Conservation (phyloP, 1,140 invertebrate species). For the Muscidifurax raptorellus region DNA sequence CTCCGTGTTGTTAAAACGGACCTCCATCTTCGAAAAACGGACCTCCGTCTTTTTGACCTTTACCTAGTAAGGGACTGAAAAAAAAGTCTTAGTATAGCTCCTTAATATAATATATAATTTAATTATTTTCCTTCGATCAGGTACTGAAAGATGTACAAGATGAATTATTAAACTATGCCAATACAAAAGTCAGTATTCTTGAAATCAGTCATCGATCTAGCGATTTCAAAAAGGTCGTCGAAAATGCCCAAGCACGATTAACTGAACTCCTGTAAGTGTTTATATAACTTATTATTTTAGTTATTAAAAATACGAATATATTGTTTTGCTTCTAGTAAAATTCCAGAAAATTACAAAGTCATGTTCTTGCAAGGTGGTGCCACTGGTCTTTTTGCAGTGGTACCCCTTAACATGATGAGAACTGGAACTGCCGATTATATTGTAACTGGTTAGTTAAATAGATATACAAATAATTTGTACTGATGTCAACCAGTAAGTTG, state of each 20-base stretch:
- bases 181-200: slow-evolving; percentile 91
- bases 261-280: slow-evolving; percentile 87
- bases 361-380: slow-evolving; percentile 97
- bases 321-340: slow-evolving; percentile 78
- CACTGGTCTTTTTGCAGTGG: slow-evolving; percentile 93
- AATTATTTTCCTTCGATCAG: slow-evolving; percentile 75
- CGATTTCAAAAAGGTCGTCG: slow-evolving; percentile 90
- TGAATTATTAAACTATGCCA: slow-evolving; percentile 88
- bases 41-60: too few relatives aligned
- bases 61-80: too few relatives aligned
- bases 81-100: too few relatives aligned
- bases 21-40: too few relatives aligned
- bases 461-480: neutral
- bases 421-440: slow-evolving; percentile 90
- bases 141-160: slow-evolving; percentile 89
- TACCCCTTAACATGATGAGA: slow-evolving; percentile 93
- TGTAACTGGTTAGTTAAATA: slow-evolving; percentile 82
- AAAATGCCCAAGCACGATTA: slow-evolving; percentile 84
- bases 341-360: slow-evolving; percentile 95
- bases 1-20: too few relatives aligned
- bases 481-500: neutral
- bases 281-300: neutral
- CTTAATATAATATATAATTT: too few relatives aligned
- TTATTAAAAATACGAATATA: neutral
- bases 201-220: slow-evolving; percentile 95